A percentile compares a stretch with the other conserved stretches of the same genome.
Evolutionary conservation across 2,888 invertebrate species (phyloP).

Genomic region (Priapulus caudatus): DNA sequence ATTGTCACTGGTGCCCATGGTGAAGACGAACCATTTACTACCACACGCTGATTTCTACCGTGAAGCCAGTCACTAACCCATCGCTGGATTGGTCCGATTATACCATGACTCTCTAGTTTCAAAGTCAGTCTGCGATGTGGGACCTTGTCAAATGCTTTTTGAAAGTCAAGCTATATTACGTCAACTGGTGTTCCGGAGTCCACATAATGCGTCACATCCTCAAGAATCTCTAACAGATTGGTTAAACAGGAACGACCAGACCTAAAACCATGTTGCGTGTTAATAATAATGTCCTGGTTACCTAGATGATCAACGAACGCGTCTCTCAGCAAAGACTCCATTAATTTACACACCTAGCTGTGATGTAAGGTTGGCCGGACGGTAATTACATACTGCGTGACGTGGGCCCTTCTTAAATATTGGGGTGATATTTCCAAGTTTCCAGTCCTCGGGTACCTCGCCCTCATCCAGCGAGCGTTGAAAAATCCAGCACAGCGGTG

Average conservation of each 20-base stretch:
- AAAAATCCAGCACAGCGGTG: no score
- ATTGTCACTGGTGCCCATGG: background rate
- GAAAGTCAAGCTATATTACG: background rate
- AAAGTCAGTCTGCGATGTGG: background rate
- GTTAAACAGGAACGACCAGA: background rate
- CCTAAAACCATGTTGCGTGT: background rate
- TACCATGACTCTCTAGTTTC: background rate
- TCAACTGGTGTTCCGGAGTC: background rate
- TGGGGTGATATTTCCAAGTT: background rate
- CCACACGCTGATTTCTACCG: background rate
- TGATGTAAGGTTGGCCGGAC: background rate
- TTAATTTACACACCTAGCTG: background rate
- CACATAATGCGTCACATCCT: background rate
- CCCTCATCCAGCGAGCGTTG: no score
- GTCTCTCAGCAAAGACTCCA: background rate
- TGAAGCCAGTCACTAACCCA: background rate
- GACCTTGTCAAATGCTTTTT: conserved; percentile 1
- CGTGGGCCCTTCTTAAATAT: background rate
- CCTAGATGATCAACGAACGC: background rate
- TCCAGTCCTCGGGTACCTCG: background rate
- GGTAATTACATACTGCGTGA: background rate
- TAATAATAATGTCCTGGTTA: background rate
- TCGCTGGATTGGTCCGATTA: background rate
- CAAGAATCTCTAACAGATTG: background rate
- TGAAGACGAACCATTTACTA: background rate